These are phyloP conservation scores for Octomys mimax DNA, from an alignment of 2,797 vertebrate species.

Conservation along the genomic window DNA sequence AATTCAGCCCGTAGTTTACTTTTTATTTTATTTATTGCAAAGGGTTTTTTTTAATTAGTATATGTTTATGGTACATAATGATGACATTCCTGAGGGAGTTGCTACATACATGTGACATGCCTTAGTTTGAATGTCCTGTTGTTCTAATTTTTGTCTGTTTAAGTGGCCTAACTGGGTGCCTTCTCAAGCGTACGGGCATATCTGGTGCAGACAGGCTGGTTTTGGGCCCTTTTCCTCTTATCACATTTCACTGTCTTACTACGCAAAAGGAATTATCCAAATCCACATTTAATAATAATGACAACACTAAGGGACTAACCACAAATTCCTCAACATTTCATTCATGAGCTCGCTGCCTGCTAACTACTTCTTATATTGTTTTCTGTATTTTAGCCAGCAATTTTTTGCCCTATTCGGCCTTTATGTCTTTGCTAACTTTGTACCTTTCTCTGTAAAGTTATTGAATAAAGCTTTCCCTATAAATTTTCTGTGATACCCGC, in stretches of 20 bases:
- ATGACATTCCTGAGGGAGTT: neutral
- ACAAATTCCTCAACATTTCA: neutral
- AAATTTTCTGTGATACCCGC: neutral
- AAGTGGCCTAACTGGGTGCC: neutral
- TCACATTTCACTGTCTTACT: neutral
- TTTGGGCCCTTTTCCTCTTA: neutral
- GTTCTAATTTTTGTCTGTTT: neutral
- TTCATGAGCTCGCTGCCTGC: neutral
- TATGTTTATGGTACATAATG: neutral
- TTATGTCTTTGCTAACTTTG: neutral
- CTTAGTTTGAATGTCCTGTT: neutral
- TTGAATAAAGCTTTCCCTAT: slow-evolving; percentile 16
- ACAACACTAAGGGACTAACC: neutral
- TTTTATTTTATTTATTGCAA: neutral
- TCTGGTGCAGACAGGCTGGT: neutral
- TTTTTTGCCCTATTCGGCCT: neutral
- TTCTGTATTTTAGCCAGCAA: neutral
- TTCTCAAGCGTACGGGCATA: neutral
- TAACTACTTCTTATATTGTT: neutral
- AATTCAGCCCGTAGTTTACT: neutral
- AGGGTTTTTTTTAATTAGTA: neutral
- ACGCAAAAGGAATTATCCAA: neutral
- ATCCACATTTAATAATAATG: neutral
- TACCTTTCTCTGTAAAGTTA: neutral
- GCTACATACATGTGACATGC: neutral